phyloP scores from a whole-genome alignment of 2,797 vertebrate species.

The Oreortyx pictus region DNA sequence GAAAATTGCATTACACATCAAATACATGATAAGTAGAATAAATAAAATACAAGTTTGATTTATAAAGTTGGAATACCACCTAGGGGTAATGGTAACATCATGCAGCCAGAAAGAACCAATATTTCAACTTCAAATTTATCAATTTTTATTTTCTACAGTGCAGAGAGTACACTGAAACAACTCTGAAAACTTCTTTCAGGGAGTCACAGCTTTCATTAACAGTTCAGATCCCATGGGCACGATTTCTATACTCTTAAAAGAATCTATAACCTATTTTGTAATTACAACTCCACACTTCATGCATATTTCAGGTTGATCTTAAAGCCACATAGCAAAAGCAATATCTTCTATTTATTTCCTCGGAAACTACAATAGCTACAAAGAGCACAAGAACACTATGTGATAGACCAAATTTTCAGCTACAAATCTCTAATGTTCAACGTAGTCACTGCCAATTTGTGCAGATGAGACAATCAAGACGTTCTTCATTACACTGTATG shows the following conservation, averaged over 20 bases:
- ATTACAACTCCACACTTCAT: neutral
- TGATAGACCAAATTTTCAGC: neutral
- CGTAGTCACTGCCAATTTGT: neutral
- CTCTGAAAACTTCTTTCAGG: neutral
- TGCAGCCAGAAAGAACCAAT: slow-evolving; percentile 1
- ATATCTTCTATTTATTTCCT: neutral
- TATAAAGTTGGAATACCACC: slow-evolving; percentile 74
- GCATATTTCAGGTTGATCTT: neutral
- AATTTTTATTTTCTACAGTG: neutral
- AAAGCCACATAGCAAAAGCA: neutral
- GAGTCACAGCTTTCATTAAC: neutral
- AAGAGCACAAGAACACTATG: neutral
- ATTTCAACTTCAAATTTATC: neutral
- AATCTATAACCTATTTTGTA: neutral
- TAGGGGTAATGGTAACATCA: slow-evolving; percentile 60
- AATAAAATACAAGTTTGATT: slow-evolving; percentile 64
- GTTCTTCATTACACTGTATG: neutral
- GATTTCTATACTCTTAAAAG: neutral
- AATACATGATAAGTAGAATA: slow-evolving; percentile 66
- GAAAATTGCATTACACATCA: slow-evolving; percentile 72
- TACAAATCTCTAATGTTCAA: neutral
- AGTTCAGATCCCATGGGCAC: neutral
- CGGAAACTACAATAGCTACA: neutral
- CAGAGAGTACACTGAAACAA: neutral
- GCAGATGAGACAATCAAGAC: neutral